phyloP scores from a whole-genome alignment of 2,888 invertebrate species.

The Plemyria rubiginata region DNA sequence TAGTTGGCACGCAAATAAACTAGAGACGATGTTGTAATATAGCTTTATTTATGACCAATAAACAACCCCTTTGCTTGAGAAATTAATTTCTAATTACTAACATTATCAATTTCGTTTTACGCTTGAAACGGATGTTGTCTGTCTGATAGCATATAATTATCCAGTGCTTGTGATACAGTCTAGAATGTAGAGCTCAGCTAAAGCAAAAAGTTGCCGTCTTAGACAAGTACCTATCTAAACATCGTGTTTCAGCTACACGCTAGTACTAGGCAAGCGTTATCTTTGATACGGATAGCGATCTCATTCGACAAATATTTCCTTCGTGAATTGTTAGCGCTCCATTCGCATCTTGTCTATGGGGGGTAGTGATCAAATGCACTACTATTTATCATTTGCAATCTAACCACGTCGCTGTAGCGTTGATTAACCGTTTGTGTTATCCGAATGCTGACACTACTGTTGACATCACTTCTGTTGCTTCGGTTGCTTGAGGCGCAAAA shows the following conservation, averaged over 20 bases:
- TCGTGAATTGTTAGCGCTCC: background rate
- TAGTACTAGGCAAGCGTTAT: background rate
- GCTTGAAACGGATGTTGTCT: slow-evolving; percentile 37
- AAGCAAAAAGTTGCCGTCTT: background rate
- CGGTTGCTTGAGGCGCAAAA: slow-evolving; percentile 16
- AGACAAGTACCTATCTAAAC: background rate
- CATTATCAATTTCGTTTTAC: slow-evolving; percentile 35
- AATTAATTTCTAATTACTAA: slow-evolving; percentile 35
- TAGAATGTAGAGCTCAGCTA: background rate
- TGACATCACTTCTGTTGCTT: slow-evolving; percentile 31
- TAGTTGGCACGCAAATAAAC: slow-evolving; percentile 1
- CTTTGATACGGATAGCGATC: background rate
- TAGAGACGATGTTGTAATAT: slow-evolving; percentile 25
- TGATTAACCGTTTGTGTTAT: slow-evolving; percentile 68
- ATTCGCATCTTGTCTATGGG: slow-evolving; percentile 5
- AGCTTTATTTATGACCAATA: slow-evolving; percentile 30
- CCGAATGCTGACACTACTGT: slow-evolving; percentile 35
- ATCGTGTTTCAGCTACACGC: background rate
- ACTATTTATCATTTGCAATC: slow-evolving; percentile 73
- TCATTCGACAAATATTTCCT: background rate
- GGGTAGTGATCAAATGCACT: slow-evolving; percentile 17
- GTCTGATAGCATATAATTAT: slow-evolving; percentile 40
- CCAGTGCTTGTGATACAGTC: slow-evolving; percentile 12
- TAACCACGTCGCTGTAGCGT: slow-evolving; percentile 61
- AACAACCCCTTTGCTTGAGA: slow-evolving; percentile 29